Evolutionary conservation across 1,140 invertebrate genomes (phyloP).

Genomic region (Teleogryllus occipitalis): DNA sequence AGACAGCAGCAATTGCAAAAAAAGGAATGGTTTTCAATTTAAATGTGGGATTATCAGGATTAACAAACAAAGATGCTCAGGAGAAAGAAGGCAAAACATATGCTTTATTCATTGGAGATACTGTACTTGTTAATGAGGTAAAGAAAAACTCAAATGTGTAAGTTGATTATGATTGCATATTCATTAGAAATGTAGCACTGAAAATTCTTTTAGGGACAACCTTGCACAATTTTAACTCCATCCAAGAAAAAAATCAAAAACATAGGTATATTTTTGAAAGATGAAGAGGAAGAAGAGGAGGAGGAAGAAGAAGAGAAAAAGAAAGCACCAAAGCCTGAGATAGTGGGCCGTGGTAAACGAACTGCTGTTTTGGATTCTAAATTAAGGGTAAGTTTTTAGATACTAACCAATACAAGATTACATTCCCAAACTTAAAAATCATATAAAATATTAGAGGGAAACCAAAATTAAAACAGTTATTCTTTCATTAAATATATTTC

Average conservation of each 20-base stretch:
- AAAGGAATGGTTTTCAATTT: constrained; percentile 98
- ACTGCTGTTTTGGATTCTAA: constrained; percentile 93
- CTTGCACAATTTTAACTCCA: constrained; percentile 82
- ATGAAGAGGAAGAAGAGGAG: constrained; percentile 76
- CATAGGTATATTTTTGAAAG: constrained; percentile 92
- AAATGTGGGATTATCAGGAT: constrained; percentile 85
- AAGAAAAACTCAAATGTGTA: constrained; percentile 11
- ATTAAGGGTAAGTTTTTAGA: constrained; percentile 55
- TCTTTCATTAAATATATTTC: background rate
- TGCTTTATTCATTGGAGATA: constrained; percentile 94
- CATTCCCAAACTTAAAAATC: no score
- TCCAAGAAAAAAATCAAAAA: constrained; percentile 95
- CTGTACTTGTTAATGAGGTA: constrained; percentile 86
- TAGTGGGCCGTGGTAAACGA: constrained; percentile 72
- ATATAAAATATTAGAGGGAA: no score
- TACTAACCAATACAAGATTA: no score
- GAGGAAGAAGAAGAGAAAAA: constrained; percentile 60
- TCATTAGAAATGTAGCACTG: background rate
- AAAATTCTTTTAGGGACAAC: constrained; percentile 47
- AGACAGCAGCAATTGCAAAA: constrained; percentile 69
- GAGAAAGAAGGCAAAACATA: constrained; percentile 86
- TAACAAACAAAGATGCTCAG: constrained; percentile 71
- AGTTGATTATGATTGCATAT: background rate
- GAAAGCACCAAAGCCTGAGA: constrained; percentile 51
- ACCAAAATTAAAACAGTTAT: background rate